phyloP scores from a whole-genome alignment of 2,797 vertebrate genomes.

The Clarias pachynema region DNA sequence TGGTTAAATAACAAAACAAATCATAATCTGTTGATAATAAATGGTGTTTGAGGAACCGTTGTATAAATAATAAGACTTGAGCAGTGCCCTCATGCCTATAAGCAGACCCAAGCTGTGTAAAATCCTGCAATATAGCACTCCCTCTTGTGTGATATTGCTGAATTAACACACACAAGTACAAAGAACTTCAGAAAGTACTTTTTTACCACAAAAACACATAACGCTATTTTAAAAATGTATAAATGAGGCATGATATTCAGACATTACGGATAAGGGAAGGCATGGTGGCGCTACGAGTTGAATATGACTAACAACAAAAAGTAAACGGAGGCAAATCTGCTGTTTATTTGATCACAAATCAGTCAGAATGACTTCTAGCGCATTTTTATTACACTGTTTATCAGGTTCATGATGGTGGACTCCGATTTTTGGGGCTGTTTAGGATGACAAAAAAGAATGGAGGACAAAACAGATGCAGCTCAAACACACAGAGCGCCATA shows the following conservation, averaged over 20 bases:
- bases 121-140: too few species aligned
- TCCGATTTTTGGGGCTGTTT: background rate
- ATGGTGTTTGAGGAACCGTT: too few species aligned
- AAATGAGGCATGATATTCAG: background rate
- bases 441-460: background rate
- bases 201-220: background rate
- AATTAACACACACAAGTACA: background rate
- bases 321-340: background rate
- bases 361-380: background rate
- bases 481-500: conserved; percentile 15
- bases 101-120: too few species aligned
- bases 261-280: background rate
- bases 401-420: background rate
- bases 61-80: too few species aligned
- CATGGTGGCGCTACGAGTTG: background rate
- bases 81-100: too few species aligned
- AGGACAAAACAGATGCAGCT: background rate
- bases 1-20: too few species aligned
- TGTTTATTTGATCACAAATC: background rate
- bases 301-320: background rate
- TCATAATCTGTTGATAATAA: too few species aligned
- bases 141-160: too few species aligned
- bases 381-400: background rate
- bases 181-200: background rate
- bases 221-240: background rate